Base-by-base conservation (phyloP, 2,797 vertebrate species). In the Lepus oiostolus region DNA sequence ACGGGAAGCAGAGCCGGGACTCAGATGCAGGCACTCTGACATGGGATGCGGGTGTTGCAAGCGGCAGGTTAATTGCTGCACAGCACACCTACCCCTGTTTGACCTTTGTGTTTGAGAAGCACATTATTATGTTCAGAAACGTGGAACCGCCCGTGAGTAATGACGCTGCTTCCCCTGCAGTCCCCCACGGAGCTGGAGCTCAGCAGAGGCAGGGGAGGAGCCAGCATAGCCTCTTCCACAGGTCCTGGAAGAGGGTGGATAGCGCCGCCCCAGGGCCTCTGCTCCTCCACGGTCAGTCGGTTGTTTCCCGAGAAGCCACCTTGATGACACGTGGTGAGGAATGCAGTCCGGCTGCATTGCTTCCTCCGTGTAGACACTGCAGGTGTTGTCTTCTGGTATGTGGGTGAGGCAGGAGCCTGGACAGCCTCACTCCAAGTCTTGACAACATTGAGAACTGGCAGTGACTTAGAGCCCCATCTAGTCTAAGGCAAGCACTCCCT, bases 381-480 rank as follows among this genome's bases (percentile, higher is more conserved):
- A 95, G 96, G 96, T 96, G 85, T 97, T 75, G 76, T 81, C 54
- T 79, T 58, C n/a, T 87, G 95, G 97, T 96, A 96, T 95, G 89
- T 94, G 94, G 92, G 77, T 87, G 96, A 89, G 47, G 58, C 93
- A 93, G 71, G 50, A 93, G 38, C 81, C 75, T 93, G 93, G 96
- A 86, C 35, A 75, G 60, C 63, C 67, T 75, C 85, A 74, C 76
- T 79, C 93, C 93, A 97, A 96, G 97, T 90, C 52, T 77, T 17
- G 58, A 1, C 79, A 96, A 96, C 93, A 95, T 9, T 92, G 90
- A 97, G 96, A 95, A 96, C 77, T 96, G 90, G 96, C 93, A 96
- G 84, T 93, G 83, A 90, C 58, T 92, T 96, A 95, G 0, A 79
- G 88, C 70, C 47, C 97, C 96, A 95, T 90, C 96, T 94, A 96